phyloP scores from a whole-genome alignment of 1,140 invertebrate genomes.

The Dryas iulia region DNA sequence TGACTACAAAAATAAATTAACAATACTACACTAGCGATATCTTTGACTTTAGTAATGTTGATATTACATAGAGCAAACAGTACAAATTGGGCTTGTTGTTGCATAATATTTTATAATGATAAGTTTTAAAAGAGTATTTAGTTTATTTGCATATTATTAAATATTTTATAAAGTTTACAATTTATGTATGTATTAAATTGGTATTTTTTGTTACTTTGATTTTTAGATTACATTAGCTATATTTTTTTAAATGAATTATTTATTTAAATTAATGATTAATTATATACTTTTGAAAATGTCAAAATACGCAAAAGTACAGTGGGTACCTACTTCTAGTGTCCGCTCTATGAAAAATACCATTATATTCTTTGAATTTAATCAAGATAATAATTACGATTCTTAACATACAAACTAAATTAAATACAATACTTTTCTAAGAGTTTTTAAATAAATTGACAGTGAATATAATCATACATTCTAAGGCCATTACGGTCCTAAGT shows the following conservation, averaged over 20 bases:
- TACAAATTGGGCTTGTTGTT: too few relatives aligned
- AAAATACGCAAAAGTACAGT: too few relatives aligned
- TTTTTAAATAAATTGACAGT: background rate
- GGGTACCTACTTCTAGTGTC: background rate
- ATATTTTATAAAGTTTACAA: too few relatives aligned
- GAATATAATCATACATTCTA: slow-evolving; percentile 3
- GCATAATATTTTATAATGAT: too few relatives aligned
- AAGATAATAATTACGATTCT: background rate
- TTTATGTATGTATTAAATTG: too few relatives aligned
- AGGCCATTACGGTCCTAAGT: slow-evolving; percentile 6
- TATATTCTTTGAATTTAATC: background rate
- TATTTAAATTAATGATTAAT: too few relatives aligned
- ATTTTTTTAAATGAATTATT: too few relatives aligned
- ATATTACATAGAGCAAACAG: background rate
- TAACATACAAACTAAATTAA: background rate
- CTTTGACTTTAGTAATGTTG: background rate
- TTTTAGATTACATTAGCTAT: too few relatives aligned
- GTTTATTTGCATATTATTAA: too few relatives aligned
- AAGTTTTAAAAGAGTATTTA: too few relatives aligned
- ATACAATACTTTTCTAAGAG: background rate
- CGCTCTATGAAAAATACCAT: background rate
- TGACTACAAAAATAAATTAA: background rate
- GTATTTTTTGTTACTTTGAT: too few relatives aligned
- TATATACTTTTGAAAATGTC: too few relatives aligned
- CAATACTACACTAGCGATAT: background rate